Base-by-base conservation (phyloP, 2,113 vertebrate genomes). In the Nibea coibor region DNA sequence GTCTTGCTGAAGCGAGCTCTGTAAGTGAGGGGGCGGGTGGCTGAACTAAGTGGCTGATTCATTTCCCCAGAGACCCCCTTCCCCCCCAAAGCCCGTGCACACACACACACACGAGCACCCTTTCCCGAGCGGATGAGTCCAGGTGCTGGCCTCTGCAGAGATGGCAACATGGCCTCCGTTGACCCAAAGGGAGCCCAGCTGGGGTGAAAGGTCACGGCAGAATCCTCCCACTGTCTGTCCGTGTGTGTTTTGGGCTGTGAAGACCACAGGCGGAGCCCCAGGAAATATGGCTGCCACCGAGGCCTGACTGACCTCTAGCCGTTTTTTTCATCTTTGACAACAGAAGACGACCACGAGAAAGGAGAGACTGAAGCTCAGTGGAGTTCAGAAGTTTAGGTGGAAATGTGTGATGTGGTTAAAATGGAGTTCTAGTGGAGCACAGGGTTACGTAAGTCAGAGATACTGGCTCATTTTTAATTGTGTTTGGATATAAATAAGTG, bases 11-110 rank as follows among this genome's bases (percentile, higher is more conserved):
- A 89, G 89, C 82, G 39, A 90, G 84, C 83, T 75, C 89, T 90
- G 82, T 93, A 93, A 94, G 92, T 93, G 91, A 93, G 81, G 87
- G 89, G 93, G 91, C 90, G 90, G 92, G 80, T 56, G 78, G 68
- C 79, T 90, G 81, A 85, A 89, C 91, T 94, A 91, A 93, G 91
- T 91, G 90, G 83, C 91, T 93, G 88, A 93, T 91, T 94, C 87
- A 92, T 93, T 91, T 88, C 91, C 87, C 88, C 62, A 71, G 81
- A 81, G 90, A 85, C 78, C 31, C 72, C 67, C 88, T 31, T 31
- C 75, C 75, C 75, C 82, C 82, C 5, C 35, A 39, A 73, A 63
- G 53, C 65, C 26, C 11, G 0, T 31, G 42, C 64, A 24, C 67
- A 54, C 48, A 22, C 56, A 59, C 19, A 72, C 45, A 26, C 24